Base-by-base conservation (phyloP, 1,140 invertebrate species). In the Marisa cornuarietis region DNA sequence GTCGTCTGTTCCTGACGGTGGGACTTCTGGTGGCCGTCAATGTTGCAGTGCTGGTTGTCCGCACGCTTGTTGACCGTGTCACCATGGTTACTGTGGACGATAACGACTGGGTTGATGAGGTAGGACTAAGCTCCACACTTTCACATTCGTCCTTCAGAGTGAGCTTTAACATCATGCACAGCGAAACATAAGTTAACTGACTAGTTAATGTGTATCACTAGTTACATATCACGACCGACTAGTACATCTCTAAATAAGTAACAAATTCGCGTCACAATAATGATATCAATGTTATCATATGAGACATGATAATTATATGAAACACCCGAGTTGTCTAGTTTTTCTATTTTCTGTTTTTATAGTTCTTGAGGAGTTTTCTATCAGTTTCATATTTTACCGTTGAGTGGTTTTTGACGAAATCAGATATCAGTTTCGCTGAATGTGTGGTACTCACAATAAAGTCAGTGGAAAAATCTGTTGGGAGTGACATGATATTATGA, bases 1-100 rank as follows among this genome's bases (percentile, higher is more conserved):
- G 97, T 91, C 96, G 99, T 90, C 92, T 99, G 62, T 98, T 98
- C 90, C 96, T 98, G 94, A 96, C 99, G 42, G 97, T 99, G 14
- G 96, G 96, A 3, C 94, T 98, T 49, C 91, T 99, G 31, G 91
- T 99, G 76, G 93, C 93, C 71, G 94, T 99, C 58, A 98, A 99
- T 91, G 92, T 98, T 66, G 95, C 95, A 68, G 98, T 99, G 81
- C 96, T 99, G 94, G 96, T 95, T 0, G 97, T 96, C 3, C 99
- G 98, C 98, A 96, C 98, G 88, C 93, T 98, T 31, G 94, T 97
- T 0, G 97, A 99, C 92, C 81, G 82, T 16, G 78, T 79, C 58
- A 51, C 13, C 18, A 62, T 77, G 24, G n/a, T n/a, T 0, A 18
- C 42, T 20, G 73, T 78, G 61, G 65, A 78, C 61, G 69, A 77